phyloP scores from a whole-genome alignment of 2,113 vertebrate genomes.

The Motacilla tschutschensis region DNA sequence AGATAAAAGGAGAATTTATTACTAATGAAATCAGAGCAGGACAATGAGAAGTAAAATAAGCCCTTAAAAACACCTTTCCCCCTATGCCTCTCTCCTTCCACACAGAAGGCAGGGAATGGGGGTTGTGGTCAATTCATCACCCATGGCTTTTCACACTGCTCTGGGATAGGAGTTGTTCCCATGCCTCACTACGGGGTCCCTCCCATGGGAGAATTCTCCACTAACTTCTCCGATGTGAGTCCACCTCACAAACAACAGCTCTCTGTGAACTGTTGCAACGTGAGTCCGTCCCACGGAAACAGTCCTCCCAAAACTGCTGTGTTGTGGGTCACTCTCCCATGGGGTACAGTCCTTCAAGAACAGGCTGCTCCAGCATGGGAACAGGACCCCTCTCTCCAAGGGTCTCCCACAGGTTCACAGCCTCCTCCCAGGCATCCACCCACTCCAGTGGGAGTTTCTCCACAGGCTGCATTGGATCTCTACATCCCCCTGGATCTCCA shows the following conservation, averaged over 20 bases:
- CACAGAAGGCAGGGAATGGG: neutral
- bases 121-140: neutral
- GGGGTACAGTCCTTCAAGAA: neutral
- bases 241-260: neutral
- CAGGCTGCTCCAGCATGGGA: neutral
- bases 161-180: neutral
- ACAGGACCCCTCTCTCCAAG: neutral
- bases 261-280: accelerated
- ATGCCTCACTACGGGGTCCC: too few species aligned
- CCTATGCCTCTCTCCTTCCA: neutral
- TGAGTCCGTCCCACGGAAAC: neutral
- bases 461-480: accelerated
- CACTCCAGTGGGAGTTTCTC: accelerated
- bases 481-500: neutral
- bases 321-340: neutral
- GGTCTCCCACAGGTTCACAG: neutral
- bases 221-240: accelerated
- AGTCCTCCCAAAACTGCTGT: neutral
- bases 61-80: neutral
- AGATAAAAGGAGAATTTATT: neutral
- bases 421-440: neutral
- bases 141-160: neutral
- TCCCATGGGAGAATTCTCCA: neutral
- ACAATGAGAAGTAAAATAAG: neutral
- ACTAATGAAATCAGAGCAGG: neutral